Percentiles rank a stretch among this genome's conserved stretches.
Conservation (phyloP, 1,140 invertebrate species). For the Neelides sp. region DNA sequence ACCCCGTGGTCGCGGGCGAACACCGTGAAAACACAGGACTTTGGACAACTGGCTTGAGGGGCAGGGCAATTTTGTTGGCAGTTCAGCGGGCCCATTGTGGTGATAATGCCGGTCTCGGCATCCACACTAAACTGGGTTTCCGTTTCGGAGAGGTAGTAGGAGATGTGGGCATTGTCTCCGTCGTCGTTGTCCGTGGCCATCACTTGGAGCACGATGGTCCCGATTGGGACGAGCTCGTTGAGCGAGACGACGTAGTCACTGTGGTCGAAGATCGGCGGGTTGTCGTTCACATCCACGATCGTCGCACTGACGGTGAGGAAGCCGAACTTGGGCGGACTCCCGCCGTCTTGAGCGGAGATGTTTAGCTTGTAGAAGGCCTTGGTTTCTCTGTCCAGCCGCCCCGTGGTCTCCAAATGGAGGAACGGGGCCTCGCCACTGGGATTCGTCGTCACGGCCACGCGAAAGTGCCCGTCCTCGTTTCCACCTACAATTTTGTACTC, state of each 20-base stretch:
- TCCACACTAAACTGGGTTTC: constrained; percentile 78
- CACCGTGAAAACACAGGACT: constrained; percentile 86
- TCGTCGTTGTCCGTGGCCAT: constrained; percentile 80
- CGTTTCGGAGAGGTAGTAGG: constrained; percentile 70
- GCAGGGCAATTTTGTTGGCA: constrained; percentile 52
- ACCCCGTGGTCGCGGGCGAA: constrained; percentile 83
- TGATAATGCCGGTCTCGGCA: constrained; percentile 70
- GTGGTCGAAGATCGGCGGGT: constrained; percentile 39
- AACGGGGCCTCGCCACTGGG: constrained; percentile 77
- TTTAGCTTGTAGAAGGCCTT: constrained; percentile 70
- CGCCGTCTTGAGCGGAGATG: constrained; percentile 77
- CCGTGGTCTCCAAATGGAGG: constrained; percentile 77
- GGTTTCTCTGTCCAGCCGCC: constrained; percentile 75
- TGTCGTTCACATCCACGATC: constrained; percentile 51
- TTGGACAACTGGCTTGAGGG: constrained; percentile 47
- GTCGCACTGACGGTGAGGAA: constrained; percentile 80
- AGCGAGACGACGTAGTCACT: constrained; percentile 81
- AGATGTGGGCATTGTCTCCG: constrained; percentile 81
- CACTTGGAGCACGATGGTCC: constrained; percentile 77
- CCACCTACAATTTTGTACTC: constrained; percentile 78
- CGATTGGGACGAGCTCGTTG: constrained; percentile 77
- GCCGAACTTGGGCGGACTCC: constrained; percentile 61
- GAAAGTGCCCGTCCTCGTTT: constrained; percentile 75
- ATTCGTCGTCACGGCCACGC: constrained; percentile 70
- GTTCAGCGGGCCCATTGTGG: constrained; percentile 59